A percentile compares a stretch with the other conserved stretches of the same genome.
Evolutionary conservation across 2,888 invertebrate species (phyloP).

Genomic region (Tipula confusa): DNA sequence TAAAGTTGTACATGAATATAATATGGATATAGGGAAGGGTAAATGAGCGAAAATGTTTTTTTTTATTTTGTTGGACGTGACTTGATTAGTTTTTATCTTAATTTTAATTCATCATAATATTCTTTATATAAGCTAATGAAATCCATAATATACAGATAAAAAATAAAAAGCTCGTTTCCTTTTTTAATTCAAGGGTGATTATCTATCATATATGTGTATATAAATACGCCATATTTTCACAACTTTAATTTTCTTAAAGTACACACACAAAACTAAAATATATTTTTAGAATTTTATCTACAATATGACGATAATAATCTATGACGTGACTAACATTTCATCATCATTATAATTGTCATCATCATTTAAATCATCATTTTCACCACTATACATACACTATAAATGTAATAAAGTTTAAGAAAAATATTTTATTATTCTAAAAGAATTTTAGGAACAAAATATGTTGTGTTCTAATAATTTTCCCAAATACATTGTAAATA

Average conservation of each 20-base stretch:
- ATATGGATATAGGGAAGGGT: not conserved
- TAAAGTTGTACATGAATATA: not conserved
- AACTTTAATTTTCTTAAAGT: not conserved
- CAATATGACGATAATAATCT: constrained; percentile 25
- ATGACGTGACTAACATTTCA: constrained; percentile 20
- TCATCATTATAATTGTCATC: constrained; percentile 25
- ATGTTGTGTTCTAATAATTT: not conserved
- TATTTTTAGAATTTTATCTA: not conserved
- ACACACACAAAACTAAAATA: not conserved
- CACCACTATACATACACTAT: not conserved
- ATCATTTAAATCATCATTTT: constrained; percentile 25
- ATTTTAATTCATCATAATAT: constrained; percentile 20
- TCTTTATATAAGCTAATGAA: not conserved
- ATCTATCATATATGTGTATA: not conserved
- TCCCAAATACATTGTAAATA: not conserved
- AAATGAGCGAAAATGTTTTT: not conserved
- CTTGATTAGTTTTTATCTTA: not conserved
- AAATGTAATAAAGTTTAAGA: not conserved
- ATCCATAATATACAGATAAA: not conserved
- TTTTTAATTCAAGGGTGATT: constrained; percentile 6
- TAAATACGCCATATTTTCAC: not conserved
- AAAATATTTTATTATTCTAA: not conserved
- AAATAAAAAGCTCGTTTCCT: not conserved
- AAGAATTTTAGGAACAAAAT: constrained; percentile 12
- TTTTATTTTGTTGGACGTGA: not conserved